Base-by-base conservation (phyloP, 2,888 invertebrate genomes). In the Panopea generosa region DNA sequence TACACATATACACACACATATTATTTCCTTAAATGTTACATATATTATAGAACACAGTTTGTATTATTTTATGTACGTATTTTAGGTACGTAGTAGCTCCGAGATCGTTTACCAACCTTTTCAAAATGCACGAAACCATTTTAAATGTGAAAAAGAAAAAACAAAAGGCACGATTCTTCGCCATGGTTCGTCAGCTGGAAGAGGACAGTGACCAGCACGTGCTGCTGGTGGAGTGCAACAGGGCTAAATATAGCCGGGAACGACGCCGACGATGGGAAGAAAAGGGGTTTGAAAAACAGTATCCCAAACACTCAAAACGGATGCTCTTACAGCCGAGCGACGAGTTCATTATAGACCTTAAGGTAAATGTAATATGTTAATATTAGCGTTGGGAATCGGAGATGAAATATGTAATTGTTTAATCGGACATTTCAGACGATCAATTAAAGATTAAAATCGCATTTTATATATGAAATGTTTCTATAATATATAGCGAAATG, bases 161-260 rank as follows among this genome's bases (percentile, higher is more conserved):
- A 24, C 67, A 67, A 50, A 24, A 49, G 11, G 67, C 57, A 7
- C 45, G 67, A 6, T 67, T 67, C 40, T 67, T 67, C 40, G 67
- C 49, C 38, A 67, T 67, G 67, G 14, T 67, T 0, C 45, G 40
- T 2, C 49, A 20, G 38, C 22, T 57, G 2, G 67, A 67, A 14
- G 45, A 6, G 9, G 57, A 67, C 9, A 49, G 47, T 4, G 6
- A 16, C n/a, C 29, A n/a, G 20, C 57, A 57, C 18, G 47, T 67
- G 14, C 57, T 67, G 2, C 9, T 67, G 0, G 57, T 67, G n/a
- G 67, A 67, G 33, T 67, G 67, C 24, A 67, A 57, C 38, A 67
- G 38, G 24, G 27, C 57, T 3, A 29, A 49, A 0, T 6, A 20
- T 11, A 57, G 67, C 18, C 18, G 24, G 2, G 49, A 50, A 29